A percentile compares a stretch with the other conserved stretches of the same genome.
phyloP scores from a whole-genome alignment of 2,888 invertebrate species.

The Epistrophe grossulariae region DNA sequence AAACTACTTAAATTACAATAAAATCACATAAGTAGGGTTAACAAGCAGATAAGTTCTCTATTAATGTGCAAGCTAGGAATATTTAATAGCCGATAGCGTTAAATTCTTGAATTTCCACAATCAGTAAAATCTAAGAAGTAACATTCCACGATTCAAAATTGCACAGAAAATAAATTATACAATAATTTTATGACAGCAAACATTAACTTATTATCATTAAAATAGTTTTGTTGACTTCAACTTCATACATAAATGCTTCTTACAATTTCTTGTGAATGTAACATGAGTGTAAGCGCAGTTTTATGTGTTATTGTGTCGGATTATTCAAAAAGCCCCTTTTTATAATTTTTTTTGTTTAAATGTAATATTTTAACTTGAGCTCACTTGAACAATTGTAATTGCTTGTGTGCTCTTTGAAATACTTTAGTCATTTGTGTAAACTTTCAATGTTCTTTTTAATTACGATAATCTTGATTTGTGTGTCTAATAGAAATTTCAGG shows the following conservation, averaged over 20 bases:
- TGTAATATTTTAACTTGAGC: not conserved
- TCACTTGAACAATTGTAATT: not conserved
- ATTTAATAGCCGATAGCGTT: no score
- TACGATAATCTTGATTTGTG: constrained; percentile 42
- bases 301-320: not conserved
- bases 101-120: no score
- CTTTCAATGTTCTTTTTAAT: constrained; percentile 39
- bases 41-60: no score
- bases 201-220: not conserved
- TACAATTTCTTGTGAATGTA: not conserved
- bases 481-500: not conserved
- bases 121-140: not conserved
- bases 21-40: no score
- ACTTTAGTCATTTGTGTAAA: not conserved
- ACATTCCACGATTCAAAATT: not conserved
- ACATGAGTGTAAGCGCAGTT: not conserved
- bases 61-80: no score
- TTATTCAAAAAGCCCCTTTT: not conserved
- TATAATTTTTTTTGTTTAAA: not conserved
- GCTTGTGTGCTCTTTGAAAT: not conserved
- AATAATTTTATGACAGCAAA: not conserved
- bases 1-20: no score
- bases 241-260: not conserved
- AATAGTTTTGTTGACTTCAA: not conserved
- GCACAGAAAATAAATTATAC: not conserved